A percentile compares a stretch with the other conserved stretches of the same genome.
phyloP scores from a whole-genome alignment of 2,888 invertebrate species.

The Microchrysa polita region DNA sequence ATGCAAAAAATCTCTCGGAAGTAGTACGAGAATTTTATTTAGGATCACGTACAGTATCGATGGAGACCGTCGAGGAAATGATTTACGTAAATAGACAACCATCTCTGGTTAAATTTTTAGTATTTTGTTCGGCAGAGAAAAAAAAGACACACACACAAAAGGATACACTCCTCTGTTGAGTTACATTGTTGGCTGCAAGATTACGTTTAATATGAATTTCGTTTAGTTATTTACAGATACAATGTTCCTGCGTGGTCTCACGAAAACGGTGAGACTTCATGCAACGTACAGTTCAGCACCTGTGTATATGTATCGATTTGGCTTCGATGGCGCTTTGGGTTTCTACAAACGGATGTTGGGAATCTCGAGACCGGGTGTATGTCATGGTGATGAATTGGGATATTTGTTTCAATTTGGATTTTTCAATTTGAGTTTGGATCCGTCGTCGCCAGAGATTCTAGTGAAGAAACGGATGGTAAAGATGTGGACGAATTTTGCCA shows the following conservation, averaged over 20 bases:
- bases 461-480: constrained; percentile 71
- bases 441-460: constrained; percentile 68
- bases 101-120: not conserved
- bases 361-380: constrained; percentile 69
- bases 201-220: too few species aligned
- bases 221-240: constrained; percentile 70
- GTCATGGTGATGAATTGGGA: constrained; percentile 74
- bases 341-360: constrained; percentile 72
- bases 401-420: constrained; percentile 73
- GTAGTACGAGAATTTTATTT: constrained; percentile 69
- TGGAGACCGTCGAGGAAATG: constrained; percentile 68
- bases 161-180: too few species aligned
- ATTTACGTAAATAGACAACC: constrained; percentile 65
- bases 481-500: constrained; percentile 74
- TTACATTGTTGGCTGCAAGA: too few species aligned
- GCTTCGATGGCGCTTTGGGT: constrained; percentile 71
- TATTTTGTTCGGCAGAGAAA: constrained; percentile 1
- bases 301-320: constrained; percentile 71
- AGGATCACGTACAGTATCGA: constrained; percentile 67
- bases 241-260: constrained; percentile 70
- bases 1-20: constrained; percentile 63
- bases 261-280: constrained; percentile 66
- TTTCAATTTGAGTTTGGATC: constrained; percentile 70
- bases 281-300: constrained; percentile 65
- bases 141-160: too few species aligned